phyloP scores from a whole-genome alignment of 2,113 vertebrate genomes.

The Grammomys dolichurus region DNA sequence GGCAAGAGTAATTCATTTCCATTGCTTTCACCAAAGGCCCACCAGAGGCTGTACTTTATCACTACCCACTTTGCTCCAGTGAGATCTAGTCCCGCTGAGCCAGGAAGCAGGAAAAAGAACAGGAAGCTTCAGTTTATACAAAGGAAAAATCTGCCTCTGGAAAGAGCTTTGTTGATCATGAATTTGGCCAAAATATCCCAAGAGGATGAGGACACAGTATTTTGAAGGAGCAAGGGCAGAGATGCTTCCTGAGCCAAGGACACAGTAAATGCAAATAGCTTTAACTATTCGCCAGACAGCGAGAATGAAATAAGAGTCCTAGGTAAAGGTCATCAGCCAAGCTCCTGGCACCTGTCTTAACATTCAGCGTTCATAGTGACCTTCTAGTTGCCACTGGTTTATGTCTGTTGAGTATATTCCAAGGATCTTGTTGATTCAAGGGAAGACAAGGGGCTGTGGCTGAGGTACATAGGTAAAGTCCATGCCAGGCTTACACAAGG shows the following conservation, averaged over 20 bases:
- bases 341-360: neutral
- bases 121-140: neutral
- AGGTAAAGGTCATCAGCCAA: neutral
- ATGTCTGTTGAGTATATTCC: neutral
- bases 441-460: neutral
- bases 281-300: neutral
- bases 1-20: neutral
- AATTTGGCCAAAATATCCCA: neutral
- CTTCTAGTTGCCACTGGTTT: neutral
- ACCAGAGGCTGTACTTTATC: neutral
- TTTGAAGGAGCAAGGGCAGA: neutral
- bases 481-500: neutral
- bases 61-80: too few relatives aligned
- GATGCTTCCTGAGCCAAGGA: neutral
- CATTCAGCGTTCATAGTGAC: neutral
- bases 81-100: neutral
- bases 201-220: neutral
- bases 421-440: neutral
- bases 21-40: neutral
- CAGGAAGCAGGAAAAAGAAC: neutral
- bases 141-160: neutral
- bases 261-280: neutral
- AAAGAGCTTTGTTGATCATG: neutral
- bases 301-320: neutral
- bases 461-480: neutral